Evolutionary conservation across 2,797 vertebrate genomes (phyloP), one percentile per base, ranked within the genome.

Genomic region (Molothrus aeneus): DNA sequence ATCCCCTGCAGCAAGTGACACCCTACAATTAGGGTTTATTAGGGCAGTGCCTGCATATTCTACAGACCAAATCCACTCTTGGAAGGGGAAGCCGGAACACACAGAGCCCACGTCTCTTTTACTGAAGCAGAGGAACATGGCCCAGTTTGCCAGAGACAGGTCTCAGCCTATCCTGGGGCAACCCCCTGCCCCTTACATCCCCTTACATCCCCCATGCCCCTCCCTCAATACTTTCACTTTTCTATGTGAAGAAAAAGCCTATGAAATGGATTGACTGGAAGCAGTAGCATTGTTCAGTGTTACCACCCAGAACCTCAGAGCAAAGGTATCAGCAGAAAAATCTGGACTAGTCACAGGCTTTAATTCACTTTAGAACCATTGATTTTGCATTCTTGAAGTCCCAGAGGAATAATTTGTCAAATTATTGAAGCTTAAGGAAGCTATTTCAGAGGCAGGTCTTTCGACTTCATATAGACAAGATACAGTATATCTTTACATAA

Each of bases 111-210:
- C 1, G 4, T 14, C 7, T 56, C 10, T 71, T 78, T 56, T 17
- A 45, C 36, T 68, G 29, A 68, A 86, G 47, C 8, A 78, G 53
- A 80, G 40, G 17, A 90, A 74, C 17, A 24, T 7, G 36, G 56
- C 12, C 13, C 56, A 80, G 18, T 31, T 82, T 45, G 32, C 21
- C 17, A 47, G 28, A 66, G 38, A 1, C 29, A 17, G 7, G 7
- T 25, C 53, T 19, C 11, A 74, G 20, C 21, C 15, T 32, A 7
- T 21, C 13, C 0, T 31, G 18, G 31, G 54, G 16, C 16, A 87
- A 34, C 0, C 5, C 7, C 8, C 3, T 7, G n/a, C 5, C 5
- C 14, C 9, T 29, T 21, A 53, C 10, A 3, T 24, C 1, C 28
- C 21, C 38, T 29, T 21, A 53, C 10, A 3, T 24, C 1, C 28